Conservation (phyloP, 2,113 vertebrate species). For the Dasyornis broadbenti region DNA sequence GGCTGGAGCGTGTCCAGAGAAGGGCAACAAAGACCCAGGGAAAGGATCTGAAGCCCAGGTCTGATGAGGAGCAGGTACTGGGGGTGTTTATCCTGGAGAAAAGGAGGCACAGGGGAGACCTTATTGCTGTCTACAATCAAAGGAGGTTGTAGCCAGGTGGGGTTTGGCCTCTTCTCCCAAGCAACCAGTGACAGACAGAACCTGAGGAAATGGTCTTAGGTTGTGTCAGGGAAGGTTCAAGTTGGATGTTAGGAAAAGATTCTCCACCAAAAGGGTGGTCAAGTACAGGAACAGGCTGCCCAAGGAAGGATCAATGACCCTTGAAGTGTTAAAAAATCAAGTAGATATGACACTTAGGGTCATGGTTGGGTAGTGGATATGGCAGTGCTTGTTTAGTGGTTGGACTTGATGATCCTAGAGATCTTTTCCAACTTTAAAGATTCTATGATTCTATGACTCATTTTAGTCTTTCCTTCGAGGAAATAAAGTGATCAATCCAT, state of each 20-base stretch:
- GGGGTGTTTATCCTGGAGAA: not conserved
- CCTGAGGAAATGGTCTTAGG: not conserved
- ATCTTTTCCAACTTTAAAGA: not conserved
- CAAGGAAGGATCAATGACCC: not conserved
- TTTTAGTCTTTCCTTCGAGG: not conserved
- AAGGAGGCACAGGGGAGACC: not conserved
- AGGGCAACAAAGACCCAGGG: accelerated
- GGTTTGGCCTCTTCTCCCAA: not conserved
- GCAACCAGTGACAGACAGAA: not conserved
- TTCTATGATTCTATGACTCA: not conserved
- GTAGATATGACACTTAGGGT: not conserved
- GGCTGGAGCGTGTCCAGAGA: not conserved
- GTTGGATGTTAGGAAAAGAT: not conserved
- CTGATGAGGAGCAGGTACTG: not conserved
- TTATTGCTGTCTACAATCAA: not conserved
- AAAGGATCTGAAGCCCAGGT: accelerated
- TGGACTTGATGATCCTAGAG: not conserved
- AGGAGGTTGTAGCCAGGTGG: not conserved
- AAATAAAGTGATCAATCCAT: not conserved
- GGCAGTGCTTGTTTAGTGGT: not conserved
- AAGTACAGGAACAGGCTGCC: not conserved
- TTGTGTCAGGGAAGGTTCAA: not conserved
- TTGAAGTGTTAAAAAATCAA: not conserved
- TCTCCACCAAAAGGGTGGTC: accelerated
- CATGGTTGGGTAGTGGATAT: not conserved